Evolutionary conservation across 2,888 invertebrate species (phyloP), one percentile per base, ranked within the genome.

Genomic region (Mycalesis mineus): DNA sequence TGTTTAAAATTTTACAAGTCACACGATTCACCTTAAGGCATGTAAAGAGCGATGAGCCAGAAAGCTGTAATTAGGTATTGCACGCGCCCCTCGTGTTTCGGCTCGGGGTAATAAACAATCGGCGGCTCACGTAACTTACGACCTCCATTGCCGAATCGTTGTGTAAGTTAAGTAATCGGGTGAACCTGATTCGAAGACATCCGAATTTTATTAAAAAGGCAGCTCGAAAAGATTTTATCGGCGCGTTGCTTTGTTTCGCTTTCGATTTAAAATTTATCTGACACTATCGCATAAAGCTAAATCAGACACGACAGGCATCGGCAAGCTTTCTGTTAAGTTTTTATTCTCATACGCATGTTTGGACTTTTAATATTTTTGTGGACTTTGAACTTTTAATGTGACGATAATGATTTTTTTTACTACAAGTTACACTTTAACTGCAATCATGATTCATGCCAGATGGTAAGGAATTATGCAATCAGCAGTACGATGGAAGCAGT

Each of bases 111-210:
- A 72, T 72, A 73, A 72, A 72, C 66, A 70, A 70, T 73, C 71
- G 69, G 66, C 62, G 57, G 56, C 60, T 67, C 73, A 78, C 77
- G 79, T 78, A 79, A 80, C 74, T 62, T 72, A 73, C 79, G 80
- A 82, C 80, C 82, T 78, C 78, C 69, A 77, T 82, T 65, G 61
- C 64, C 59, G 59, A 66, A 62, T 47, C 40, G 52, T 62, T 64
- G 59, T 49, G 63, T 53, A 60, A 62, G 47, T 50, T 22, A 58
- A 41, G 53, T 60, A 60, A 58, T 49, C 50, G 57, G 55, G 51
- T 59, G 56, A 57, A 62, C 61, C 57, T 52, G 55, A 58, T 64
- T 50, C 50, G 33, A 50, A 55, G 49, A 47, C 62, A 44, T 45
- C 48, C 57, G 51, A 57, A 57, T 11, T 36, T 36, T 62, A 39